Base-by-base conservation (phyloP, 2,797 vertebrate genomes). In the Psittacula derbiana region DNA sequence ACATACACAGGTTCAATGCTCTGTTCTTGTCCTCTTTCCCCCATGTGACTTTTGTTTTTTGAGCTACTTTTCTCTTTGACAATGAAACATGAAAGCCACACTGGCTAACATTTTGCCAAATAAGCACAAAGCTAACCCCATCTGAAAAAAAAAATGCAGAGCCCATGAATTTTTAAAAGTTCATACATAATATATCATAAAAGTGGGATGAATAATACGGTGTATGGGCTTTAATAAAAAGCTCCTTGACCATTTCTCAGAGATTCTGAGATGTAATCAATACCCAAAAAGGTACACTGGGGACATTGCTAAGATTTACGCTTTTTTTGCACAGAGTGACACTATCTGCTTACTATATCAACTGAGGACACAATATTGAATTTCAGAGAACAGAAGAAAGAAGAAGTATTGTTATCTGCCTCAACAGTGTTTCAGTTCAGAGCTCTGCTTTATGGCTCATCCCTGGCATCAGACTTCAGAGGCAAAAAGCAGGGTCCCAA, bases 121-220 rank as follows among this genome's bases (percentile, higher is more conserved):
- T 97, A 98, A 98, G 98, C 97, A 98, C 91, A 98, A 97, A 97
- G 95, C 95, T 95, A 91, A 97, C 71, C 85, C 80, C 13, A n/a
- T 85, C 64, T 89, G 75, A 73, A 96, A 90, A 96, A 92, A 97
- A 94, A 96, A 96, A 66, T 67, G 95, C 95, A 97, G 85, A 96
- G 94, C 80, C 95, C 95, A 98, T 98, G 97, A 98, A 98, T 98
- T 98, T 98, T 98, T 98, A 97, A 98, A 97, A 97, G 97, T 98
- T 98, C 98, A 99, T 99, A 98, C 98, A 99, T 99, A 99, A 99
- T 99, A 98, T 98, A 99, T 99, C 98, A 99, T 98, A 98, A 98
- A 98, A 97, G 96, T 96, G 90, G 93, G 97, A 98, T 98, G 98
- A 98, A 97, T 98, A 98, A 98, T 98, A 98, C 62, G 95, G 96